phyloP scores from a whole-genome alignment of 2,888 invertebrate species.

The Epistrophe eligans region DNA sequence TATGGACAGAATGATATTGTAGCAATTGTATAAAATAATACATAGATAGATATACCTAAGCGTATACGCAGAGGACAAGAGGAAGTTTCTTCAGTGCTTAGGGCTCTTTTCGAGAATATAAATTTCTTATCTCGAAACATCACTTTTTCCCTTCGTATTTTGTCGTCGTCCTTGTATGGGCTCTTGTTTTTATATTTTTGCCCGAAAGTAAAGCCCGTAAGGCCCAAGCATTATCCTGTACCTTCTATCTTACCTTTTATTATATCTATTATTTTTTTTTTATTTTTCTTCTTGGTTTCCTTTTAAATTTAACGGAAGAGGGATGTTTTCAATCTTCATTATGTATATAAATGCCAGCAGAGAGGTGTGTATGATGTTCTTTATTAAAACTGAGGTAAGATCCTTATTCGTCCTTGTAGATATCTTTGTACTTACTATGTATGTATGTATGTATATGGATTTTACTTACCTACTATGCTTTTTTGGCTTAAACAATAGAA shows the following conservation, averaged over 20 bases:
- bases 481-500: conserved; percentile 28
- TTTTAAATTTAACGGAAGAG: conserved; percentile 40
- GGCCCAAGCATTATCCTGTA: background rate
- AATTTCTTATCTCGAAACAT: conserved; percentile 56
- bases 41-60: too few relatives aligned
- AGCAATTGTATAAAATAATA: background rate
- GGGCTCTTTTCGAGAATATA: conserved; percentile 34
- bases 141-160: conserved; percentile 22
- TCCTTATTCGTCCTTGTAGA: conserved; percentile 14
- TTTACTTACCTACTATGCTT: too few relatives aligned
- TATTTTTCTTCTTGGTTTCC: conserved; percentile 18
- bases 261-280: conserved; percentile 2
- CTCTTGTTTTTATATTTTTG: background rate
- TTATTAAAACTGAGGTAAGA: conserved; percentile 28
- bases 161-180: background rate
- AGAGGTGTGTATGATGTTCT: conserved; percentile 24
- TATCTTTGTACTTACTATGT: background rate
- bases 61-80: background rate
- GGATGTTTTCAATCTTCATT: conserved; percentile 67
- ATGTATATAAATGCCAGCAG: conserved; percentile 26
- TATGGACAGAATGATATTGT: conserved; percentile 55
- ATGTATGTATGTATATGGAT: background rate
- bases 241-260: conserved; percentile 7
- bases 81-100: background rate
- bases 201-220: conserved; percentile 11